These are phyloP conservation scores for Stenoptilia bipunctidactyla DNA, from an alignment of 2,888 invertebrate genomes.

Conservation along the genomic window DNA sequence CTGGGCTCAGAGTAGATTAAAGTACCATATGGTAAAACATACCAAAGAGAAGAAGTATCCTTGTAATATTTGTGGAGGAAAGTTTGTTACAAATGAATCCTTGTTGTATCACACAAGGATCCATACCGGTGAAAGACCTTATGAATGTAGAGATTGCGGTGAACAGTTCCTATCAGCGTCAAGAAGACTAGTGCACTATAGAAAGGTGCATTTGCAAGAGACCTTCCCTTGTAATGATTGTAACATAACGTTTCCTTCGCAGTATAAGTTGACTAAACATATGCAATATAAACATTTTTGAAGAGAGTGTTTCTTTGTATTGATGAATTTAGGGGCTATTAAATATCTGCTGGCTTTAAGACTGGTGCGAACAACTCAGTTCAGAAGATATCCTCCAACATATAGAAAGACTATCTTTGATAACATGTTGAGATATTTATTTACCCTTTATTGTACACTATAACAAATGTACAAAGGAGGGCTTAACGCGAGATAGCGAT, in stretches of 20 bases:
- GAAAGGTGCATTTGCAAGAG: slow-evolving; percentile 32
- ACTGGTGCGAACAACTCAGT: too few species aligned
- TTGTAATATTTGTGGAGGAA: slow-evolving; percentile 37
- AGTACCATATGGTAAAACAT: slow-evolving; percentile 51
- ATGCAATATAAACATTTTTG: not conserved
- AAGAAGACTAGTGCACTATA: slow-evolving; percentile 39
- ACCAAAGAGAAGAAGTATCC: slow-evolving; percentile 46
- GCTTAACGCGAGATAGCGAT: too few species aligned
- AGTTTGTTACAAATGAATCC: slow-evolving; percentile 49
- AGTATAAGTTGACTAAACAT: slow-evolving; percentile 31
- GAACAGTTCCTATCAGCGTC: slow-evolving; percentile 41
- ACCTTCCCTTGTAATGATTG: slow-evolving; percentile 37
- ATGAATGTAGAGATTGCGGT: slow-evolving; percentile 40
- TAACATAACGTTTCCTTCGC: slow-evolving; percentile 33
- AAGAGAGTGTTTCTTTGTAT: too few species aligned
- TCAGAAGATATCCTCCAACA: too few species aligned
- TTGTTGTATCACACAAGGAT: slow-evolving; percentile 49
- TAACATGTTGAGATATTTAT: too few species aligned
- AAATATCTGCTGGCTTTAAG: too few species aligned
- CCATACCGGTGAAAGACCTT: slow-evolving; percentile 53
- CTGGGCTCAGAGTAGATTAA: slow-evolving; percentile 45
- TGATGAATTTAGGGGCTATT: too few species aligned
- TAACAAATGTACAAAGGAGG: too few species aligned
- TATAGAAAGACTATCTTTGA: too few species aligned
- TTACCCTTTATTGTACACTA: too few species aligned